A percentile compares a stretch with the other conserved stretches of the same genome.
Conservation (phyloP, 2,888 invertebrate species). For the Trachelus iudaicus region DNA sequence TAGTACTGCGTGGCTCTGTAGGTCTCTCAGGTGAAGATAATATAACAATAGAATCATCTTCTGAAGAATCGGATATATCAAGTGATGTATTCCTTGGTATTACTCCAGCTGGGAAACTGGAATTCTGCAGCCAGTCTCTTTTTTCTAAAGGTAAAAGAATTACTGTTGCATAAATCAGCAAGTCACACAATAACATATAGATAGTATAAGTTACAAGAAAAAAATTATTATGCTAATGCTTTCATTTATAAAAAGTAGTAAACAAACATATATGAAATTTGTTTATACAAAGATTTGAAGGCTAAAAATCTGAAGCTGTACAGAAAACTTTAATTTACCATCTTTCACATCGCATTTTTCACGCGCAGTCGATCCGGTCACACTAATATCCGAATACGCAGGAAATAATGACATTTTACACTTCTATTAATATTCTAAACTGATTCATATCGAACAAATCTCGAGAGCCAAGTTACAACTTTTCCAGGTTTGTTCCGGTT, state of each 20-base stretch:
- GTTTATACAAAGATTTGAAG: background rate
- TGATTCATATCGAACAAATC: background rate
- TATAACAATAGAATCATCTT: slow-evolving; percentile 35
- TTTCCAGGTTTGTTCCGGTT: background rate
- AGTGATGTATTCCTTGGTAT: slow-evolving; percentile 22
- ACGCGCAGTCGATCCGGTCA: background rate
- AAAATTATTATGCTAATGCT: no score
- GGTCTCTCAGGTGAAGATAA: slow-evolving; percentile 19
- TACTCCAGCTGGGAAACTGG: slow-evolving; percentile 63
- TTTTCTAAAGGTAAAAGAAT: slow-evolving; percentile 1
- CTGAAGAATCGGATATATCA: slow-evolving; percentile 41
- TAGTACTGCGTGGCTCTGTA: slow-evolving; percentile 3
- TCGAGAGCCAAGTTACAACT: background rate
- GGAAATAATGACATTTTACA: slow-evolving; percentile 66
- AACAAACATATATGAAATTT: background rate
- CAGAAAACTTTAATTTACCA: background rate
- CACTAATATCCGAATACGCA: slow-evolving; percentile 56
- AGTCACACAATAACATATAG: background rate
- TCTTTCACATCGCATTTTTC: background rate
- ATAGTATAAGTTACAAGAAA: background rate
- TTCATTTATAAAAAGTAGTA: no score
- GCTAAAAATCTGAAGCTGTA: background rate
- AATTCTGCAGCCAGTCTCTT: slow-evolving; percentile 55
- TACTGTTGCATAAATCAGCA: background rate
- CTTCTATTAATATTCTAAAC: background rate